Evolutionary conservation across 2,113 vertebrate species (phyloP).

Genomic region (Grus americana): DNA sequence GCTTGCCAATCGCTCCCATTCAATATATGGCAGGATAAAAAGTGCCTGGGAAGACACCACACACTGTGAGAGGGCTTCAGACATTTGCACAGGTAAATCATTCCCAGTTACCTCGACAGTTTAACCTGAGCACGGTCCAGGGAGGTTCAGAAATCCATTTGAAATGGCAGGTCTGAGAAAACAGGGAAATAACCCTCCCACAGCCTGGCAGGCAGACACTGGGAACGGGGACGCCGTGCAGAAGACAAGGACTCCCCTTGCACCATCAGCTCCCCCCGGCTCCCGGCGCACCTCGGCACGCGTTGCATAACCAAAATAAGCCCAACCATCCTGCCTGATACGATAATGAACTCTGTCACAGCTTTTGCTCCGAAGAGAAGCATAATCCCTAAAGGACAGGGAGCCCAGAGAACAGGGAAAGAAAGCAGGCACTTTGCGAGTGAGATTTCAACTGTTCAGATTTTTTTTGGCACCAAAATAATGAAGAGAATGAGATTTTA

Average conservation of each 20-base stretch:
- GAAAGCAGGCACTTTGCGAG: not conserved
- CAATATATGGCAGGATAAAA: not conserved
- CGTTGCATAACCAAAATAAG: slow-evolving; percentile 37
- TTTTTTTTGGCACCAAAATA: not conserved
- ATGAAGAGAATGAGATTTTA: not conserved
- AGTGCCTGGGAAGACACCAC: not conserved
- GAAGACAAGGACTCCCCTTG: not conserved
- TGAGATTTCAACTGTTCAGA: not conserved
- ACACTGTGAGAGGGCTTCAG: not conserved
- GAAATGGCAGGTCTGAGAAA: not conserved
- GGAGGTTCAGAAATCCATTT: not conserved
- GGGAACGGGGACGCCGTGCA: accelerated
- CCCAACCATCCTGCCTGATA: slow-evolving; percentile 18
- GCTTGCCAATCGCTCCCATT: not conserved
- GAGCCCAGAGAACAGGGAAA: accelerated
- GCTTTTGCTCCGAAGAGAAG: not conserved
- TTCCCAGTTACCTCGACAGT: not conserved
- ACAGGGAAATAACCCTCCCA: not conserved
- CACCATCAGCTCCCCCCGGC: not conserved
- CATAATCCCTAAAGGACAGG: not conserved
- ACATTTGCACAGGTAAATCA: not conserved
- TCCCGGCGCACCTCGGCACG: not conserved
- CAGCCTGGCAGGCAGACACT: not conserved
- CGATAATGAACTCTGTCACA: slow-evolving; percentile 30
- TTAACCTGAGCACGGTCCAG: not conserved